Evolutionary conservation across 2,797 vertebrate species (phyloP).

Genomic region (Microchirus variegatus): DNA sequence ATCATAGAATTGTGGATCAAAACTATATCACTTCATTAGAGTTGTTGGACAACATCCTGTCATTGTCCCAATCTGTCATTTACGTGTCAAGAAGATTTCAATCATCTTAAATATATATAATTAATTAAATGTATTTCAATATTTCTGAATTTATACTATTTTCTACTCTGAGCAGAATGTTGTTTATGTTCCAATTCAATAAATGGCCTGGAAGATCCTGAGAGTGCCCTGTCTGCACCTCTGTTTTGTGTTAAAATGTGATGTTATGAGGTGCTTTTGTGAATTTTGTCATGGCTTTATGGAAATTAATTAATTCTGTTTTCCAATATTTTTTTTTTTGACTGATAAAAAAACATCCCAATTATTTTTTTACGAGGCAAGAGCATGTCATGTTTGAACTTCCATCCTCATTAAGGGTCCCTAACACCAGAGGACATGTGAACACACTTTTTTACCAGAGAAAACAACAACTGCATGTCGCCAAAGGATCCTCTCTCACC

Average conservation of each 20-base stretch:
- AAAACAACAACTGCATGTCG: conserved; percentile 83
- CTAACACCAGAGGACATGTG: conserved; percentile 78
- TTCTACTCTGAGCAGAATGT: background rate
- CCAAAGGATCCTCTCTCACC: conserved; percentile 85
- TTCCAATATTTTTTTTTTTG: conserved; percentile 19
- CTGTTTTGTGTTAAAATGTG: conserved; percentile 29
- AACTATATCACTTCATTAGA: no score
- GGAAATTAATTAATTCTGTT: conserved; percentile 59
- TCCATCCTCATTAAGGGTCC: conserved; percentile 76
- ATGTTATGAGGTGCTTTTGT: conserved; percentile 15
- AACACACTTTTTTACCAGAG: conserved; percentile 81
- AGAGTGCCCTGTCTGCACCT: background rate
- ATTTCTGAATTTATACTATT: background rate
- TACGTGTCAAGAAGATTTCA: no score
- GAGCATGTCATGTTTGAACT: conserved; percentile 75
- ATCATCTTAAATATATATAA: no score
- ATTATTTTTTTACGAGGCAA: conserved; percentile 72
- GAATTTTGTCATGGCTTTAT: conserved; percentile 26
- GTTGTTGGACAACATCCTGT: no score
- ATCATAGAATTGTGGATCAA: no score
- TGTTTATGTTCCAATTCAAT: conserved; percentile 1
- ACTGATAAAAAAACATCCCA: conserved; percentile 61
- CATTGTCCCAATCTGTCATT: no score
- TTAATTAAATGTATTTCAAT: no score
- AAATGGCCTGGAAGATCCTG: no score